These are phyloP conservation scores for Elachura formosa DNA, from an alignment of 2,113 vertebrate genomes.

Conservation along the genomic window DNA sequence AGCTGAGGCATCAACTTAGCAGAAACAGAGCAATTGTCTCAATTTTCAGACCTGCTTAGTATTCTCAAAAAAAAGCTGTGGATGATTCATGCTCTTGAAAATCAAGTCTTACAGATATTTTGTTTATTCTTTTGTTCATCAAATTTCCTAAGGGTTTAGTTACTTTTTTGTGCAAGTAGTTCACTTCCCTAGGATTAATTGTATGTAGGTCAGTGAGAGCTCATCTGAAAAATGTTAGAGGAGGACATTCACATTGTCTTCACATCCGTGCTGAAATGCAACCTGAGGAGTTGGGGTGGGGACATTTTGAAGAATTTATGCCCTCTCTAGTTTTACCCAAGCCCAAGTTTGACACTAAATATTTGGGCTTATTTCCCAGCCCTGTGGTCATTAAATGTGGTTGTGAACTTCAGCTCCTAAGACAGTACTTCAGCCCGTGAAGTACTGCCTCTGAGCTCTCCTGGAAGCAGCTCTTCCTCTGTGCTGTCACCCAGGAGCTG, in stretches of 20 bases:
- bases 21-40: neutral
- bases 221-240: neutral
- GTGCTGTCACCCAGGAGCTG: neutral
- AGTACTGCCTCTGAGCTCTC: neutral
- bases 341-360: neutral
- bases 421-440: neutral
- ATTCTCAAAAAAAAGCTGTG: neutral
- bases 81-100: conserved; percentile 9
- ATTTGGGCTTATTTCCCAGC: neutral
- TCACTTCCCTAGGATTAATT: neutral
- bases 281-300: neutral
- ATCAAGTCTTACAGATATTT: neutral
- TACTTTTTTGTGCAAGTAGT: neutral
- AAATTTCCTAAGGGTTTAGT: neutral
- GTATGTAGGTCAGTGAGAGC: neutral
- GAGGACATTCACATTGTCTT: neutral
- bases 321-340: neutral
- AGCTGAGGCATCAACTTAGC: neutral
- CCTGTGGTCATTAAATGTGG: neutral
- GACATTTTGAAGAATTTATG: neutral
- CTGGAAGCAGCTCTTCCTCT: neutral
- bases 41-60: neutral
- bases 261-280: neutral
- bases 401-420: neutral
- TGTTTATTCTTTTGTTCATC: conserved; percentile 18